phyloP scores from a whole-genome alignment of 2,888 invertebrate species.

The Watsonalla cultraria region DNA sequence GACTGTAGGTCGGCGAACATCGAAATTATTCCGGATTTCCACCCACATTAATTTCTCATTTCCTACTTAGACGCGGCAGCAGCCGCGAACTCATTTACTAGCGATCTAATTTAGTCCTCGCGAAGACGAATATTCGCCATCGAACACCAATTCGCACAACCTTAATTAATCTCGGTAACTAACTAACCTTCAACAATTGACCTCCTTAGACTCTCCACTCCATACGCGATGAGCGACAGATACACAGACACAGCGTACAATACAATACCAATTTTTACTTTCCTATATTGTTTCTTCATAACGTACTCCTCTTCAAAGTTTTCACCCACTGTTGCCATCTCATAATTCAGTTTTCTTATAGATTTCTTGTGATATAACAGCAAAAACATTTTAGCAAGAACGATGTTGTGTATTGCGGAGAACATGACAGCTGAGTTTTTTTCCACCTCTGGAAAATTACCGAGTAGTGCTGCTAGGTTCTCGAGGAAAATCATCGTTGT shows the following conservation, averaged over 20 bases:
- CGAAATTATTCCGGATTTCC: too few relatives aligned
- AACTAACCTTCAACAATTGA: conserved; percentile 49
- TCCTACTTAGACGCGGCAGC: background rate
- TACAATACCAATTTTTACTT: conserved; percentile 49
- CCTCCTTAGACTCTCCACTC: conserved; percentile 54
- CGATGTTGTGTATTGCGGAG: conserved; percentile 61
- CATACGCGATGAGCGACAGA: conserved; percentile 53
- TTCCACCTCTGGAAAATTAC: conserved; percentile 58
- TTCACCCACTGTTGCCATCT: conserved; percentile 54
- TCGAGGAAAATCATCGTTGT: conserved; percentile 60
- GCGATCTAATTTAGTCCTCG: background rate
- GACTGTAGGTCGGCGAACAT: too few relatives aligned
- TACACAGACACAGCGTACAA: conserved; percentile 58
- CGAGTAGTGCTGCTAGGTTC: conserved; percentile 57
- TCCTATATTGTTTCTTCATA: conserved; percentile 54
- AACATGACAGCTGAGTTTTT: conserved; percentile 68
- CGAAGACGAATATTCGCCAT: background rate
- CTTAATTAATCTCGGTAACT: conserved; percentile 10
- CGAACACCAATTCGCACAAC: background rate
- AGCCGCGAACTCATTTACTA: background rate
- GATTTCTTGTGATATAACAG: conserved; percentile 55
- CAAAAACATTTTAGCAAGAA: conserved; percentile 58
- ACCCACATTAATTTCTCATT: background rate
- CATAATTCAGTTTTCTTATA: conserved; percentile 57
- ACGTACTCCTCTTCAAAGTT: conserved; percentile 45